Conservation (phyloP, 1,140 invertebrate species). For the Drosophila azteca region DNA sequence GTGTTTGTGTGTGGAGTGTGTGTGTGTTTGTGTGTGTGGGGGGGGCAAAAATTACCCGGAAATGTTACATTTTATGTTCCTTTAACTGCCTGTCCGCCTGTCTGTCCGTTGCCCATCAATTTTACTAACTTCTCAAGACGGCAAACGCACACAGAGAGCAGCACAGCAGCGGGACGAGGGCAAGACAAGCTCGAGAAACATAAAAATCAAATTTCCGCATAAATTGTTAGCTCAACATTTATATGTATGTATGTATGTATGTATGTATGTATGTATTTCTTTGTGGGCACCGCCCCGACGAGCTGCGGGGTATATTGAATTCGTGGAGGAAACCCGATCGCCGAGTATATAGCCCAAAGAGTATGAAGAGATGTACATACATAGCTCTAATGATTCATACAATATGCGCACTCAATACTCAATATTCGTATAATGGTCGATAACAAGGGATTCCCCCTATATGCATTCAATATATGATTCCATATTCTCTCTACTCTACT, state of each 20-base stretch:
- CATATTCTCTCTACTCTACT: no score
- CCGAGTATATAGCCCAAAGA: no score
- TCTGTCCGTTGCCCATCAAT: slow-evolving; percentile 65
- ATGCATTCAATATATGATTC: no score
- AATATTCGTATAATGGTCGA: no score
- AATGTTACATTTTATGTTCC: slow-evolving; percentile 62
- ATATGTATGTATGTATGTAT: slow-evolving; percentile 42
- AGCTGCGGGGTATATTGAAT: neutral
- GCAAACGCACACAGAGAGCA: neutral
- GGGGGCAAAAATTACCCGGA: slow-evolving; percentile 56
- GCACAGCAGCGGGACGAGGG: neutral
- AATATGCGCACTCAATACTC: no score
- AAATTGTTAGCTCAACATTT: slow-evolving; percentile 70
- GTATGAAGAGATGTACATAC: no score
- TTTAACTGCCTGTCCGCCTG: slow-evolving; percentile 62
- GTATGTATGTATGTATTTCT: no score
- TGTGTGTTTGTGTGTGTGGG: slow-evolving; percentile 1
- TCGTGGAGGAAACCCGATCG: neutral
- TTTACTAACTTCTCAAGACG: slow-evolving; percentile 51
- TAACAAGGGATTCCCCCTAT: no score
- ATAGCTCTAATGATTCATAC: no score
- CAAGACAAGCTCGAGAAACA: slow-evolving; percentile 42
- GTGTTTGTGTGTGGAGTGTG: slow-evolving; percentile 19
- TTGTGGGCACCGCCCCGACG: neutral
- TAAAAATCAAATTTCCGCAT: slow-evolving; percentile 77